Evolutionary conservation across 2,888 invertebrate genomes (phyloP), one percentile per base, ranked within the genome.

Genomic region (Microplitis manilae): DNA sequence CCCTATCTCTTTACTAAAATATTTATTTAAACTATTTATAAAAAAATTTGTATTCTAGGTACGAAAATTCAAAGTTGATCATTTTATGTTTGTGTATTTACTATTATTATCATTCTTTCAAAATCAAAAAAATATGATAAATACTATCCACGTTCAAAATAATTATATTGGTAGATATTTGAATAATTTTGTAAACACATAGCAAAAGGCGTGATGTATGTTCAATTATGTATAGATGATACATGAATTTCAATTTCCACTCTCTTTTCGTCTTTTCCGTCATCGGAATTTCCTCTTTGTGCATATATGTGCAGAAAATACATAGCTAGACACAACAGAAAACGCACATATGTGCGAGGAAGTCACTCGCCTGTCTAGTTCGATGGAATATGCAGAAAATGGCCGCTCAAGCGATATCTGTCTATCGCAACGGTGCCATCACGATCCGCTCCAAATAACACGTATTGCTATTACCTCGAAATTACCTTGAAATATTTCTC

Each of bases 221-320:
- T 50, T 50, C 9, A 13, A 50, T 50, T 50, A 13, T 30, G 30
- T 67, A 20, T 40, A n/a, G 50, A 73, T 73, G 73, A 73, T 67
- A 67, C 65, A 67, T 73, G 67, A 73, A 73, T 73, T 73, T 73
- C 73, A 73, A 73, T 73, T 73, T 67, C 73, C 73, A 67, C n/a
- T 73, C 50, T 65, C 71, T 50, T 50, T 61, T 60, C 40, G 60
- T 50, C 20, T 38, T 65, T 40, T 65, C 60, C 39, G 41, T 59
- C 30, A 5, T 15, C 15, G 59, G 67, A 59, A 30, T 30, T 73
- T 50, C 65, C 67, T 17, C 41, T 20, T 8, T 7, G 41, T 7
- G 40, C 41, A 68, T 13, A 15, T 41, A 40, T 41, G 50, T 65
- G 41, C 30, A 67, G 41, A n/a, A 50, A 64, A 17, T 50, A 50